These are phyloP conservation scores for Nephrotoma flavescens DNA, from an alignment of 2,888 invertebrate genomes.

Conservation along the genomic window DNA sequence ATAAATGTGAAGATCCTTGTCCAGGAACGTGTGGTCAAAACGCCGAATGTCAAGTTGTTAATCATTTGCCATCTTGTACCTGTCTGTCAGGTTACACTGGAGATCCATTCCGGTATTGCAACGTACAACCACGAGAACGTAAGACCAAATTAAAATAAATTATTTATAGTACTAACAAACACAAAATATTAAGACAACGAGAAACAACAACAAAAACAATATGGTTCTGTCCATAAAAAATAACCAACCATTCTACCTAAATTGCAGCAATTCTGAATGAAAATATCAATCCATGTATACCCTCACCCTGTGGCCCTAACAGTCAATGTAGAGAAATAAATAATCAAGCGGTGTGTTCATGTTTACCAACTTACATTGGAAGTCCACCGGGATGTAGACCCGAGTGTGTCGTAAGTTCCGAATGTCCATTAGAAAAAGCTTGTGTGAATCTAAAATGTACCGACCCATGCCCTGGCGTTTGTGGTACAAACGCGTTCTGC, in stretches of 20 bases:
- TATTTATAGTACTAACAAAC: background rate
- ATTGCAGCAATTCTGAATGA: constrained; percentile 18
- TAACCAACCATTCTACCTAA: background rate
- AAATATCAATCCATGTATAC: constrained; percentile 37
- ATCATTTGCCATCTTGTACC: constrained; percentile 72
- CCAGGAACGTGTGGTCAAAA: constrained; percentile 65
- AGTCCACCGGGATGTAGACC: constrained; percentile 54
- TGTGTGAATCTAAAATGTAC: constrained; percentile 50
- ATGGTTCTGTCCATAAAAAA: constrained; percentile 24
- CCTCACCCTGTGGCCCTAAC: constrained; percentile 52
- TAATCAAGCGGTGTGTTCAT: constrained; percentile 45
- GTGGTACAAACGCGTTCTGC: constrained; percentile 52
- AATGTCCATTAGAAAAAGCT: constrained; percentile 44
- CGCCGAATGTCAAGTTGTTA: constrained; percentile 62
- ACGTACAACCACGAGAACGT: constrained; percentile 33
- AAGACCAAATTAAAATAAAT: constrained; percentile 26
- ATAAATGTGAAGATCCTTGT: constrained; percentile 69
- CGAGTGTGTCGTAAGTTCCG: constrained; percentile 51
- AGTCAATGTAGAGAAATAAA: constrained; percentile 47
- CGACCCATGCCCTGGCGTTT: constrained; percentile 46
- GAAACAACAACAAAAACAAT: constrained; percentile 23
- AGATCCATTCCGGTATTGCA: constrained; percentile 63
- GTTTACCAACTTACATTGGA: constrained; percentile 42
- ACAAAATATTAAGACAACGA: background rate
- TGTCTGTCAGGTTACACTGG: constrained; percentile 60